These are phyloP conservation scores for Gonatopus flavifemur DNA, from an alignment of 1,140 invertebrate species.

Conservation along the genomic window DNA sequence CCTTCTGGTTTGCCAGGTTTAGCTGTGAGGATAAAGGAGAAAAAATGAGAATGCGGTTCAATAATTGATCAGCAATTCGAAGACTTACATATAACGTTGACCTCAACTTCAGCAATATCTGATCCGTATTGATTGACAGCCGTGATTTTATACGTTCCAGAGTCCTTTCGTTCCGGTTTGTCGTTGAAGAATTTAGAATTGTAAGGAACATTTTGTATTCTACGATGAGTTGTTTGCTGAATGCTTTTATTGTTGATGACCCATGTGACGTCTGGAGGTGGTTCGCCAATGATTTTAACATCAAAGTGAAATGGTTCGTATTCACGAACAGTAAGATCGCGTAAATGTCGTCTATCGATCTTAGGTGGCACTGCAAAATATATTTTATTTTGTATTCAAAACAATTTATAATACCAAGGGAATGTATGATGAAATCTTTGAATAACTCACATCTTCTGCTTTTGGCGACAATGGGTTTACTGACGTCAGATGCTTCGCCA, in stretches of 20 bases:
- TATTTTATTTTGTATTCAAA: constrained; percentile 8
- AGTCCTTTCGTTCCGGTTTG: constrained; percentile 80
- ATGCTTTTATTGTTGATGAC: constrained; percentile 64
- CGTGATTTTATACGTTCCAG: constrained; percentile 82
- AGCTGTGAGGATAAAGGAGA: constrained; percentile 57
- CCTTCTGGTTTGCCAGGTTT: constrained; percentile 92
- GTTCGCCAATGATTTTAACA: constrained; percentile 83
- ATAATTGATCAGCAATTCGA: constrained; percentile 1
- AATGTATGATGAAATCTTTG: no score
- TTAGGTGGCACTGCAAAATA: constrained; percentile 79
- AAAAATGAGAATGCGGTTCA: background rate
- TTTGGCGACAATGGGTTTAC: constrained; percentile 77
- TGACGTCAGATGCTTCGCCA: constrained; percentile 75
- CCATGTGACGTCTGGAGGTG: constrained; percentile 79
- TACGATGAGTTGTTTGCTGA: constrained; percentile 58
- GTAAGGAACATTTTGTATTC: constrained; percentile 84
- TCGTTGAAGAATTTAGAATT: constrained; percentile 83
- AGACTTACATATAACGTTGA: constrained; percentile 83
- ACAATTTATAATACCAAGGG: no score
- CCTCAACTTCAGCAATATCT: constrained; percentile 88
- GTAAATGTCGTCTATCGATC: constrained; percentile 82
- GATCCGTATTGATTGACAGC: constrained; percentile 85
- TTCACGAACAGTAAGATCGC: constrained; percentile 75
- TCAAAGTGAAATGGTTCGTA: constrained; percentile 83
- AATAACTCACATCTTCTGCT: constrained; percentile 81